Percentiles rank a stretch among this genome's conserved stretches.
Conservation (phyloP, 2,113 vertebrate species). For the Eleginops maclovinus region DNA sequence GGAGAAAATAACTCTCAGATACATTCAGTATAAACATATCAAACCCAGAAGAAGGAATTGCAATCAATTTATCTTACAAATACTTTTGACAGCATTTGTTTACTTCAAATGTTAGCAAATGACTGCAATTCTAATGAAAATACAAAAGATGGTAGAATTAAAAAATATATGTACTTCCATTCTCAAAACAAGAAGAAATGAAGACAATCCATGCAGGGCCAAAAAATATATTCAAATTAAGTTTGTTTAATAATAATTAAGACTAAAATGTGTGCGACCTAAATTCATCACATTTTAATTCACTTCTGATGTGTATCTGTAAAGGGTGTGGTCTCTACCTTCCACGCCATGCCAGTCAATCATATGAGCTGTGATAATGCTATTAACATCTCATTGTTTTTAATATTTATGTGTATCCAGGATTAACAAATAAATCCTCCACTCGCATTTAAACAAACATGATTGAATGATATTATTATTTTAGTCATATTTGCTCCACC, state of each 20-base stretch:
- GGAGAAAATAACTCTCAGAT: too few relatives aligned
- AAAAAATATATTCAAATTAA: not conserved
- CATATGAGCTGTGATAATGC: not conserved
- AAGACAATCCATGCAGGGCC: not conserved
- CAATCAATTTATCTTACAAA: not conserved
- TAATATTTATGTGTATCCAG: not conserved
- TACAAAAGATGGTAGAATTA: too few relatives aligned
- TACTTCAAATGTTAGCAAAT: not conserved
- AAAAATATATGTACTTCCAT: not conserved
- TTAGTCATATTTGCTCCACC: not conserved
- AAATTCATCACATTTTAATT: slow-evolving; percentile 4
- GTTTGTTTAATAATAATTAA: not conserved
- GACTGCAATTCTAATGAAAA: not conserved
- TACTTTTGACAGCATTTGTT: not conserved
- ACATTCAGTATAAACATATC: not conserved
- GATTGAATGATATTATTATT: not conserved
- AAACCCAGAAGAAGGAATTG: too few relatives aligned
- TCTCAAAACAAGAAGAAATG: not conserved
- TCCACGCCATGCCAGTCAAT: not conserved
- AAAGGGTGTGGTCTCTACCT: not conserved
- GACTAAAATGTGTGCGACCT: not conserved
- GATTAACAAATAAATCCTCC: not conserved
- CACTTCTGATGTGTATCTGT: not conserved
- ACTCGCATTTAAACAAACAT: not conserved
- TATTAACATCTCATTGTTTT: not conserved